These are phyloP conservation scores for Poecilia latipinna DNA, from an alignment of 2,113 vertebrate species.

Conservation along the genomic window DNA sequence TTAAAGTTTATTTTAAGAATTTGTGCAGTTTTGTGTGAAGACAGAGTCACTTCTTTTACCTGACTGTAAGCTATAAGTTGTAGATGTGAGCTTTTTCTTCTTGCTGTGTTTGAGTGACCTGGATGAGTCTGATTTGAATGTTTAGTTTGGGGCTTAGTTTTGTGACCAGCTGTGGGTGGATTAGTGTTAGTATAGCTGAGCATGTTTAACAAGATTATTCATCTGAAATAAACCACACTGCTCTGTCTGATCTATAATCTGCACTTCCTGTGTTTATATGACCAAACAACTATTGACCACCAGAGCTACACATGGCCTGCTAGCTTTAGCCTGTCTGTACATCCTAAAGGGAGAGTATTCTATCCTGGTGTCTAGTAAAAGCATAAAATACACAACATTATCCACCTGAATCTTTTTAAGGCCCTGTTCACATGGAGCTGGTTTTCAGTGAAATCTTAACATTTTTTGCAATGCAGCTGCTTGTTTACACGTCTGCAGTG, in stretches of 20 bases:
- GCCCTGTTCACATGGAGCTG: too few relatives aligned
- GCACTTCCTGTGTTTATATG: background rate
- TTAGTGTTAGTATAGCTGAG: slow-evolving; percentile 63
- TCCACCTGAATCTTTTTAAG: too few relatives aligned
- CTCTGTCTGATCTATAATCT: slow-evolving; percentile 2
- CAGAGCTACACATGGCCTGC: background rate
- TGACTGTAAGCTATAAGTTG: too few relatives aligned
- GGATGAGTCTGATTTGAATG: slow-evolving; percentile 9
- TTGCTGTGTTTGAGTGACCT: background rate
- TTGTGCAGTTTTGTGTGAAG: background rate
- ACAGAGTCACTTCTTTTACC: background rate
- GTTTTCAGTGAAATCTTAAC: too few relatives aligned
- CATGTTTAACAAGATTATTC: slow-evolving; percentile 76
- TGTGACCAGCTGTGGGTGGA: slow-evolving; percentile 56
- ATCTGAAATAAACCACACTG: slow-evolving; percentile 53
- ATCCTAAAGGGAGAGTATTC: background rate
- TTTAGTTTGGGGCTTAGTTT: slow-evolving; percentile 49
- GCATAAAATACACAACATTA: background rate
- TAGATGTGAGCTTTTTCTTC: too few relatives aligned
- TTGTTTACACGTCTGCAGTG: too few relatives aligned
- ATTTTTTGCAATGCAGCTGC: too few relatives aligned
- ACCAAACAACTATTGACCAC: background rate
- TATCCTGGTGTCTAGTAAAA: background rate
- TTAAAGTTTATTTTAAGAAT: background rate
- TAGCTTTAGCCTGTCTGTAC: background rate